Evolutionary conservation across 1,140 invertebrate species (phyloP).

Genomic region (Macrostomum lignano): DNA sequence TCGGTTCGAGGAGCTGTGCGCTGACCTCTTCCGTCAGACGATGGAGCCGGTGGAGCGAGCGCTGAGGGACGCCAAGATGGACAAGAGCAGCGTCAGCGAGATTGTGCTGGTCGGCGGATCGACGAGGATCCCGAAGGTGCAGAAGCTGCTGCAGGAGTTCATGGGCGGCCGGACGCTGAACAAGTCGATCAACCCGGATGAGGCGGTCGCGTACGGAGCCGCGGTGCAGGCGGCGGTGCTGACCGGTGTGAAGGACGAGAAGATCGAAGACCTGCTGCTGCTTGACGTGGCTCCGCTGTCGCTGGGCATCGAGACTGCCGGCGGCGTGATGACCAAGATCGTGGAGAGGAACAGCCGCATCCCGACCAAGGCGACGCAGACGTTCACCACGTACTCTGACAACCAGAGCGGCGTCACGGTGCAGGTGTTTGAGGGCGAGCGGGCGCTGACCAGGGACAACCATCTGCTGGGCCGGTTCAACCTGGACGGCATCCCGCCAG

Average conservation of each 20-base stretch:
- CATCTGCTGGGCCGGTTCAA: slow-evolving; percentile 75
- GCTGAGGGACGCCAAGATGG: slow-evolving; percentile 65
- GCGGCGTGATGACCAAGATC: slow-evolving; percentile 74
- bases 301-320: slow-evolving; percentile 79
- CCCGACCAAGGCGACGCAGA: slow-evolving; percentile 74
- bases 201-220: slow-evolving; percentile 46
- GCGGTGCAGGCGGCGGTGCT: slow-evolving; percentile 56
- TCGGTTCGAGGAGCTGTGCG: slow-evolving; percentile 38
- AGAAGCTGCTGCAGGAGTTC: too few species aligned
- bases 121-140: slow-evolving; percentile 94
- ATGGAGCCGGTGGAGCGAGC: slow-evolving; percentile 82
- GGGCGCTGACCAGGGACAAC: slow-evolving; percentile 36
- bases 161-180: too few species aligned
- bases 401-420: slow-evolving; percentile 52
- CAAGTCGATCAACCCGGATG: too few species aligned
- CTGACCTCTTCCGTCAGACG: slow-evolving; percentile 53
- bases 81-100: slow-evolving; percentile 63
- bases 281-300: slow-evolving; percentile 75
- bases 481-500: slow-evolving; percentile 67
- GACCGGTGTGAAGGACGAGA: slow-evolving; percentile 69
- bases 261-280: slow-evolving; percentile 57
- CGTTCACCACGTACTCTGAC: slow-evolving; percentile 78
- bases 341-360: slow-evolving; percentile 86
- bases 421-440: slow-evolving; percentile 34
- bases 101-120: slow-evolving; percentile 88